Conservation (phyloP, 1,140 invertebrate genomes). For the Diprion similis region DNA sequence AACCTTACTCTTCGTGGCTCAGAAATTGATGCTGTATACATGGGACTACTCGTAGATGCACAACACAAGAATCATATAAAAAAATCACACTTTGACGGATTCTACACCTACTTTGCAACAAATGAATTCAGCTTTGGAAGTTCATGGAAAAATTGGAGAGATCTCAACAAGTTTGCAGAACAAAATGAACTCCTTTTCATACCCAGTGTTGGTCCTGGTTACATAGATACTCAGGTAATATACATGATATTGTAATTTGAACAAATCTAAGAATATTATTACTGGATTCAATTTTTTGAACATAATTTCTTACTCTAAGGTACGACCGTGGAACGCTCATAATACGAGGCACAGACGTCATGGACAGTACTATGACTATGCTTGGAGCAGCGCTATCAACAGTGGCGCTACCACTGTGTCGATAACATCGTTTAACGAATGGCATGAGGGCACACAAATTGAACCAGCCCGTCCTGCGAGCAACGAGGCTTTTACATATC, state of each 20-base stretch:
- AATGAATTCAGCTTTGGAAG: slow-evolving; percentile 69
- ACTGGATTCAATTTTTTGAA: background rate
- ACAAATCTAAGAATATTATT: background rate
- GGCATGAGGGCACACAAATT: slow-evolving; percentile 70
- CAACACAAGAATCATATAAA: slow-evolving; percentile 60
- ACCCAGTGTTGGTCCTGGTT: slow-evolving; percentile 68
- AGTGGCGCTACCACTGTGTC: slow-evolving; percentile 62
- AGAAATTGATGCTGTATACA: slow-evolving; percentile 65
- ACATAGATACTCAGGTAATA: slow-evolving; percentile 63
- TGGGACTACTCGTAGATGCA: slow-evolving; percentile 62
- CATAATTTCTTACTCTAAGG: slow-evolving; percentile 28
- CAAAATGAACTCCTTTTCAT: slow-evolving; percentile 66
- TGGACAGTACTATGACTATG: slow-evolving; percentile 66
- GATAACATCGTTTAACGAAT: slow-evolving; percentile 70
- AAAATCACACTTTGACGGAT: slow-evolving; percentile 68
- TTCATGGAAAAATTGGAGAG: slow-evolving; percentile 71
- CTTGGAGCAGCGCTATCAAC: slow-evolving; percentile 64
- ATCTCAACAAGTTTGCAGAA: slow-evolving; percentile 63
- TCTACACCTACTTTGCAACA: slow-evolving; percentile 68
- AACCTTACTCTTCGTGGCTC: slow-evolving; percentile 62
- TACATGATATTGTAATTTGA: background rate
- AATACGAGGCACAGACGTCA: slow-evolving; percentile 65
- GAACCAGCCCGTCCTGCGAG: slow-evolving; percentile 65
- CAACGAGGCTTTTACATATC: slow-evolving; percentile 58
- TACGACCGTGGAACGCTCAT: slow-evolving; percentile 63